Conservation (phyloP, 2,888 invertebrate genomes). For the Polydrusus cervinus region DNA sequence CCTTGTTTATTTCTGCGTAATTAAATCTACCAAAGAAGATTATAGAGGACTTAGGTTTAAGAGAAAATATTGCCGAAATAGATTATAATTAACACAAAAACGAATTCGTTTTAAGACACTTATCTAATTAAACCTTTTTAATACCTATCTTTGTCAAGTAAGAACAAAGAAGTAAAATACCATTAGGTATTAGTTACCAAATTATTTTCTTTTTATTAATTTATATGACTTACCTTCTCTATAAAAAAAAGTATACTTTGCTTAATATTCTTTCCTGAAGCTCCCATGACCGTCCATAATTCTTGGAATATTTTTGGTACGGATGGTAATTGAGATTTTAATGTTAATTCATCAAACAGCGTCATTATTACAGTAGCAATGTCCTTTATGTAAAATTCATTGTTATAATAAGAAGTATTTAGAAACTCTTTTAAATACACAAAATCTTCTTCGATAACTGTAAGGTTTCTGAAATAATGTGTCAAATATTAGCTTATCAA, state of each 20-base stretch:
- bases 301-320: conserved; percentile 87
- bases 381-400: conserved; percentile 89
- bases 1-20: conserved; percentile 21
- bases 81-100: background rate
- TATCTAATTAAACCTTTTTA: background rate
- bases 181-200: too few species aligned
- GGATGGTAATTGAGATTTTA: conserved; percentile 84
- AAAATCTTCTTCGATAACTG: conserved; percentile 82
- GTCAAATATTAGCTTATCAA: background rate
- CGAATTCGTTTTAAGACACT: background rate
- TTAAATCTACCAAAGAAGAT: conserved; percentile 25
- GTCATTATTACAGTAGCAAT: conserved; percentile 81
- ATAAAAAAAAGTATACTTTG: conserved; percentile 84
- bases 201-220: too few species aligned
- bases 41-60: background rate
- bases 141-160: too few species aligned
- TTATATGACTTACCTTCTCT: conserved; percentile 74
- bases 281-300: conserved; percentile 90
- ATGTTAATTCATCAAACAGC: conserved; percentile 84
- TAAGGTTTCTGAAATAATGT: conserved; percentile 75
- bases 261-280: conserved; percentile 85
- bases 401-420: conserved; percentile 85
- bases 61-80: background rate
- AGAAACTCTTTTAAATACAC: conserved; percentile 80
- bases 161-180: too few species aligned